Conservation (phyloP, 2,113 vertebrate species). For the Seriola dumerili region DNA sequence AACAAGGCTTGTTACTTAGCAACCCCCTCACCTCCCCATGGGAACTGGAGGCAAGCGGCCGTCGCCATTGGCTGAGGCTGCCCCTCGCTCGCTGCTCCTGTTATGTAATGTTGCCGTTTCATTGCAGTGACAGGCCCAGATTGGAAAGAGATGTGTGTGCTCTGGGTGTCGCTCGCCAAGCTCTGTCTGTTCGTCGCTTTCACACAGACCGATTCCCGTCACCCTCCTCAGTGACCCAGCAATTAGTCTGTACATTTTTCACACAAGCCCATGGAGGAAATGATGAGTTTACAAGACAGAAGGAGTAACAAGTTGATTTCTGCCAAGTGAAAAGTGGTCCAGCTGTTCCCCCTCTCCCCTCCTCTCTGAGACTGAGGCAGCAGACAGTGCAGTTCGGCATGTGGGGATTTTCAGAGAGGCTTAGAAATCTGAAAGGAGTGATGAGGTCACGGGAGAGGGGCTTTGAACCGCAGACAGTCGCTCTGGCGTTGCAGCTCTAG, state of each 20-base stretch:
- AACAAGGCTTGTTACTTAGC: slow-evolving; percentile 78
- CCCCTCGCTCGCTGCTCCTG: slow-evolving; percentile 35
- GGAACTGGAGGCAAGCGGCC: slow-evolving; percentile 43
- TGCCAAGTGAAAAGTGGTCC: slow-evolving; percentile 20
- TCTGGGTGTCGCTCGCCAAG: background rate
- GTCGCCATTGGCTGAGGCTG: slow-evolving; percentile 53
- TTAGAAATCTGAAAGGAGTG: slow-evolving; percentile 38
- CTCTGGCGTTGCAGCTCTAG: slow-evolving; percentile 24
- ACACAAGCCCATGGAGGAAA: slow-evolving; percentile 17
- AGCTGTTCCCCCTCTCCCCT: slow-evolving; percentile 21
- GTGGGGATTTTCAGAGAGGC: slow-evolving; percentile 45
- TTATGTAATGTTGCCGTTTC: slow-evolving; percentile 73
- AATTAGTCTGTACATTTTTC: slow-evolving; percentile 42
- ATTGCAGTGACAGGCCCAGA: slow-evolving; percentile 28
- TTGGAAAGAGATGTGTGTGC: slow-evolving; percentile 35
- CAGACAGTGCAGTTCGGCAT: background rate
- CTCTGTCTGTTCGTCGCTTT: background rate
- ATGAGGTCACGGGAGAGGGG: slow-evolving; percentile 45
- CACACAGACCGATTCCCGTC: slow-evolving; percentile 1
- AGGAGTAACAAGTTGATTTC: slow-evolving; percentile 14
- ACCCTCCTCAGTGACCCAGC: slow-evolving; percentile 1
- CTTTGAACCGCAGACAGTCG: slow-evolving; percentile 33
- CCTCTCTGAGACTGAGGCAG: background rate
- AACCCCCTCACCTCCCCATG: slow-evolving; percentile 69
- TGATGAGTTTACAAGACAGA: slow-evolving; percentile 11